Base-by-base conservation (phyloP, 2,113 vertebrate species). In the Chitala chitala region DNA sequence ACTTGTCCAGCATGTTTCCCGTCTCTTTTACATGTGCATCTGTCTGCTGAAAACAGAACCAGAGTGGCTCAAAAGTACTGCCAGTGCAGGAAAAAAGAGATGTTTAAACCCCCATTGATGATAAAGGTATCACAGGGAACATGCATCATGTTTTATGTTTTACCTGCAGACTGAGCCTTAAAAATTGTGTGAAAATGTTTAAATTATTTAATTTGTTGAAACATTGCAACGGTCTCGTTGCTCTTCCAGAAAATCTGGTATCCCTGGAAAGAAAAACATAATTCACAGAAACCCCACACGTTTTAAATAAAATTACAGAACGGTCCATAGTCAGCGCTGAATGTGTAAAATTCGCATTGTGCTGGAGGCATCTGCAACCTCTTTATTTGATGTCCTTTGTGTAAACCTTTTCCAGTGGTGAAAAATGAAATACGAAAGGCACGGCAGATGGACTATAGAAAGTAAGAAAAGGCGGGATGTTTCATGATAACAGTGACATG, bases 11-110 rank as follows among this genome's bases (percentile, higher is more conserved):
- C 46, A 48, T 48, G 64, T 68, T 55, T 55, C 22, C 7, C 15
- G 44, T 6, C n/a, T 42, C 46, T 68, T 46, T 63, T 63, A 63
- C 59, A 63, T 63, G 31, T 68, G 38, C 24, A 38, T 68, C 10
- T 68, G 42, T 4, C 40, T 68, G 44, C 31, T 36, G 42, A 26
- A 36, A 48, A 48, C 42, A 20, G 40, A 29, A 26, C 5, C n/a
- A 17, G 31, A 63, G 20, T 36, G 40, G 24, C 44, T 29, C 22
- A 68, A 0, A 42, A 26, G 42, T 9, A 68, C 42, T 65, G 20
- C 63, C 63, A 65, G 36, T 38, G 40, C 63, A 42, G 20, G 42
- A 4, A n/a, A 8, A 65, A 8, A 42, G 33, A 17, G 1, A 42
- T n/a, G 17, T 38, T 65, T 42, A 4, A 5, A 59, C 56, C n/a